Conservation (phyloP, 2,113 vertebrate species). For the Piaya cayana region DNA sequence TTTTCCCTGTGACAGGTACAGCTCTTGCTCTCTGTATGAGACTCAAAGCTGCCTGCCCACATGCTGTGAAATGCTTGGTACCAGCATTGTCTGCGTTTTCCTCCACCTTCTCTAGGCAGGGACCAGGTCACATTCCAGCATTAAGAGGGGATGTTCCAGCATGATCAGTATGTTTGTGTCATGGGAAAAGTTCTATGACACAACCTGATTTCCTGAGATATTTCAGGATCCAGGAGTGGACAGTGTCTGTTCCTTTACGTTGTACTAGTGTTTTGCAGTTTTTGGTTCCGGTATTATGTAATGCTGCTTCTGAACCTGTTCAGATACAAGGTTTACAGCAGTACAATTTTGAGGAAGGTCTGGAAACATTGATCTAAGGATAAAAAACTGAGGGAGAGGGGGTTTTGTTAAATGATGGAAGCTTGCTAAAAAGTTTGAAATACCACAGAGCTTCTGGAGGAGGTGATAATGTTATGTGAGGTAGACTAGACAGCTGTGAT, state of each 20-base stretch:
- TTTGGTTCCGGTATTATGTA: not conserved
- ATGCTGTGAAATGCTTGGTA: fast-evolving
- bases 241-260: not conserved
- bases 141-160: not conserved
- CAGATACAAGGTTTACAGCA: fast-evolving
- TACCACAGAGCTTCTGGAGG: not conserved
- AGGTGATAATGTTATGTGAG: not conserved
- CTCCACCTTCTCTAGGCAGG: not conserved
- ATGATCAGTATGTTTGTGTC: not conserved
- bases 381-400: not conserved
- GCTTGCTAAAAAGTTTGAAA: not conserved
- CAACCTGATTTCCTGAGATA: fast-evolving
- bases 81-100: not conserved
- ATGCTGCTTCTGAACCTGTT: not conserved
- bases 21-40: not conserved
- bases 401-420: not conserved
- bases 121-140: fast-evolving
- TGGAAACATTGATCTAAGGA: not conserved
- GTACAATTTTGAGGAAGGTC: not conserved
- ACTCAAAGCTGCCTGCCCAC: fast-evolving
- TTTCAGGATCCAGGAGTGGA: not conserved
- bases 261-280: not conserved
- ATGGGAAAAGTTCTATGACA: fast-evolving
- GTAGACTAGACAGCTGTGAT: not conserved
- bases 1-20: no score